These are phyloP conservation scores for Eumerus sabulonum DNA, from an alignment of 2,888 invertebrate species.

Conservation along the genomic window DNA sequence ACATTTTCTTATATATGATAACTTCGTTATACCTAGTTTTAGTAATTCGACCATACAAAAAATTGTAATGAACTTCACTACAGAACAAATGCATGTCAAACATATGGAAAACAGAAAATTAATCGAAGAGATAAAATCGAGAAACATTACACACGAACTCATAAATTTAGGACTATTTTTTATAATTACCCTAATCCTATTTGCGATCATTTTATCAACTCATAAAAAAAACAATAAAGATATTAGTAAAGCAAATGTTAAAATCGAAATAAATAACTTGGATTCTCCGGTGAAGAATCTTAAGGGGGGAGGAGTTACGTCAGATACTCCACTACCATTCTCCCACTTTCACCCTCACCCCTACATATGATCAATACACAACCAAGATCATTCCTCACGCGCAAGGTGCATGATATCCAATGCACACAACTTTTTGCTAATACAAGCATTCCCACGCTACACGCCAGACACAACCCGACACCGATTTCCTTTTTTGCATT, in stretches of 20 bases:
- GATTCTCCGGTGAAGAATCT: conserved; percentile 17
- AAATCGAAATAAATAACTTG: conserved; percentile 1
- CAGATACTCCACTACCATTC: background rate
- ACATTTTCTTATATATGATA: background rate
- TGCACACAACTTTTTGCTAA: too few species aligned
- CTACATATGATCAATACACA: background rate
- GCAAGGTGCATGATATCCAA: too few species aligned
- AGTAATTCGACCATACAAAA: background rate
- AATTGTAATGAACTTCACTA: conserved; percentile 6
- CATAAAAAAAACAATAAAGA: too few species aligned
- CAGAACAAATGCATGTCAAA: conserved; percentile 6
- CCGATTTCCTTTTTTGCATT: too few species aligned
- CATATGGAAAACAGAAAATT: conserved; percentile 3
- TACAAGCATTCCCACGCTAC: too few species aligned
- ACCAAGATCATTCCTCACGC: too few species aligned
- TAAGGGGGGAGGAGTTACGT: conserved; percentile 17
- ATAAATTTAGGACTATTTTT: conserved; percentile 7
- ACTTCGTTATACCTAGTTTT: conserved; percentile 16
- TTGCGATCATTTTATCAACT: too few species aligned
- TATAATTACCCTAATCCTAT: background rate
- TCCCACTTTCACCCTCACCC: background rate
- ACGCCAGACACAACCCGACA: too few species aligned
- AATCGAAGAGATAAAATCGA: conserved; percentile 16
- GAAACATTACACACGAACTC: conserved; percentile 1
- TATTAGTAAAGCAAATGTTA: background rate